phyloP scores from a whole-genome alignment of 2,888 invertebrate species.

The Ferrisia virgata region DNA sequence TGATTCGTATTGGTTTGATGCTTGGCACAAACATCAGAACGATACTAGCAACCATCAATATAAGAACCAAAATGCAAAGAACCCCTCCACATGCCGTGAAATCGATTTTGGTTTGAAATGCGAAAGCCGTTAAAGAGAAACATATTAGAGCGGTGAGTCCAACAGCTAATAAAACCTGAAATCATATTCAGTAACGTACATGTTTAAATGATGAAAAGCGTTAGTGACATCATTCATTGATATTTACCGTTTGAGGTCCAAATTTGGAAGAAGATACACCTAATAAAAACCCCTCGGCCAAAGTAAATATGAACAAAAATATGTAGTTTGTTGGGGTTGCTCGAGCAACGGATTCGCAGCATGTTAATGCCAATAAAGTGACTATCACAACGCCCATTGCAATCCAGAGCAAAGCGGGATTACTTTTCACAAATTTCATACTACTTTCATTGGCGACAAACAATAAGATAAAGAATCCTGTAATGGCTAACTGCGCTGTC shows the following conservation, averaged over 20 bases:
- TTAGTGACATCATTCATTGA: too few species aligned
- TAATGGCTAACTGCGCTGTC: constrained; percentile 77
- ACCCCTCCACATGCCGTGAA: constrained; percentile 77
- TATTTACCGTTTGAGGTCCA: constrained; percentile 61
- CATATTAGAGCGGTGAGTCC: constrained; percentile 86
- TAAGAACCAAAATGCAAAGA: constrained; percentile 71
- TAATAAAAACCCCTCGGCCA: constrained; percentile 77
- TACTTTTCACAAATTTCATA: constrained; percentile 59
- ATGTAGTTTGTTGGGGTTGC: constrained; percentile 84
- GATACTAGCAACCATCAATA: constrained; percentile 76
- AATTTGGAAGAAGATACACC: constrained; percentile 68
- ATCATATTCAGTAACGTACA: constrained; percentile 36
- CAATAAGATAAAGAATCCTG: constrained; percentile 71
- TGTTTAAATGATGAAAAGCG: too few species aligned
- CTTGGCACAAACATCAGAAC: constrained; percentile 61
- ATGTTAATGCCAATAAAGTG: constrained; percentile 77
- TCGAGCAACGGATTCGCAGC: constrained; percentile 79
- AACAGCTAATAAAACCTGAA: constrained; percentile 78
- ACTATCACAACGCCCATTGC: constrained; percentile 68
- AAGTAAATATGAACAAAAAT: constrained; percentile 77
- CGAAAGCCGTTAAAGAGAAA: constrained; percentile 81
- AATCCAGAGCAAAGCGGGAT: constrained; percentile 64
- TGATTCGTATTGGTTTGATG: constrained; percentile 56
- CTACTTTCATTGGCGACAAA: constrained; percentile 69
- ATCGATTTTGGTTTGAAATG: constrained; percentile 88